These are phyloP conservation scores for Cheilosia pagana DNA, from an alignment of 2,888 invertebrate species.

Conservation along the genomic window DNA sequence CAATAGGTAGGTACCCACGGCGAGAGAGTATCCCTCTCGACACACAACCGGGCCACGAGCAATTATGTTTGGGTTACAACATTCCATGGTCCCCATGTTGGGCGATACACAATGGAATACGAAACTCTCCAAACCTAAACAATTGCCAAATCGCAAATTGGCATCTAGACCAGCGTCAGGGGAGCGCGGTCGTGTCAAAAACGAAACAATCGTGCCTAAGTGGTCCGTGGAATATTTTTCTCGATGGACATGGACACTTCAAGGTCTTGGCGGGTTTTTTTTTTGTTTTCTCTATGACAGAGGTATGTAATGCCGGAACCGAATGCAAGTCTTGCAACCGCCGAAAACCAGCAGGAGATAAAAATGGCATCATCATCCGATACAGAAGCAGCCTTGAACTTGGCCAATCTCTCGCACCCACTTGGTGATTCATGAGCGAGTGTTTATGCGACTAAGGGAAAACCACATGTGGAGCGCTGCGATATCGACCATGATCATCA, in stretches of 20 bases:
- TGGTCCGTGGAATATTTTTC: constrained; percentile 38
- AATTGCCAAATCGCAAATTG: constrained; percentile 70
- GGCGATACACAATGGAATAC: constrained; percentile 20
- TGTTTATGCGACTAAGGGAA: constrained; percentile 25
- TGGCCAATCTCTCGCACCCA: constrained; percentile 54
- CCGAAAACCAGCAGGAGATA: constrained; percentile 63
- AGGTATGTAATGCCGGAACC: constrained; percentile 32
- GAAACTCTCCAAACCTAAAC: constrained; percentile 43
- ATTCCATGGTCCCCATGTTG: constrained; percentile 27
- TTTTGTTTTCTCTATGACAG: constrained; percentile 35
- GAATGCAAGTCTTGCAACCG: constrained; percentile 39
- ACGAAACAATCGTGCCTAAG: constrained; percentile 57
- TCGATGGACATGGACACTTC: constrained; percentile 37
- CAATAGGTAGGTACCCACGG: constrained; percentile 28
- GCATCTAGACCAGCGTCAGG: constrained; percentile 45
- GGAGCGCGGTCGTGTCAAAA: constrained; percentile 39
- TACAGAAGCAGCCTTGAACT: constrained; percentile 68
- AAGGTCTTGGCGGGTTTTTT: constrained; percentile 35
- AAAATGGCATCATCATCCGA: constrained; percentile 55
- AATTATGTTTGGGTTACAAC: constrained; percentile 67
- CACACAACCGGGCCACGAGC: constrained; percentile 40
- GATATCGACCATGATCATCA: constrained; percentile 65
- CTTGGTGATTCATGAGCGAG: constrained; percentile 45
- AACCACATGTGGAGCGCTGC: constrained; percentile 64
- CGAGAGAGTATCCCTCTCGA: constrained; percentile 5